Evolutionary conservation across 2,888 invertebrate species (phyloP), one percentile per base, ranked within the genome.

Genomic region (Ptilodon capucinus): DNA sequence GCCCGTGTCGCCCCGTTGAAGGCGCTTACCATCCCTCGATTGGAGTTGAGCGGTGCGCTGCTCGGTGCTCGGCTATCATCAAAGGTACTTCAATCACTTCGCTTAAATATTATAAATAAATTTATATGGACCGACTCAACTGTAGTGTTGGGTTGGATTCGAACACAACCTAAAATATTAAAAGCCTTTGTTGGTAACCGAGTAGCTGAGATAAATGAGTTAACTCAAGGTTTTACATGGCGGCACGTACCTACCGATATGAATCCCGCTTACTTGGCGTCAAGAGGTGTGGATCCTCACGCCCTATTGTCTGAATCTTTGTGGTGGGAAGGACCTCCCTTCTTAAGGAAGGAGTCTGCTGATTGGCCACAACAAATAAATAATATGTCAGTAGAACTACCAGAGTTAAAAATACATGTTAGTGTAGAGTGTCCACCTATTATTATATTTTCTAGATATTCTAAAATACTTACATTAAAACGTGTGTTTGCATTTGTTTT

Each of bases 141-240:
- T 9, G 48, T 58, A 0, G 54, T 54, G 1, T 35, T 66, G 13
- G 46, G 49, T 4, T 64, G 62, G 64, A 38, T 64, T 8, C 46
- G 42, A 13, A 40, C 45, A 13, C 39, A 47, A 38, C 40, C 51
- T n/a, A 54, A 44, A 19, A n/a, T 28, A 4, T 40, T 59, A 32
- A 63, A 63, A 35, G 18, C 51, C 6, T 63, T 60, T 36, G 55
- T 61, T 2, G 46, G 51, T n/a, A 59, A 61, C 21, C 14, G 60
- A 6, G 40, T 64, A 1, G 25, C 39, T 2, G 51, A 58, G 39
- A 57, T 59, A 11, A 35, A 34, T 19, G 52, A 60, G 36, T 9
- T 60, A 1, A 59, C 60, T 7, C 7, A 32, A 2, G 13, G n/a
- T 9, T 8, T 35, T 2, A 18, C 30, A 0, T 60, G 54, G 57